Base-by-base conservation (phyloP, 2,888 invertebrate species). In the Cosmorhoe ocellata region DNA sequence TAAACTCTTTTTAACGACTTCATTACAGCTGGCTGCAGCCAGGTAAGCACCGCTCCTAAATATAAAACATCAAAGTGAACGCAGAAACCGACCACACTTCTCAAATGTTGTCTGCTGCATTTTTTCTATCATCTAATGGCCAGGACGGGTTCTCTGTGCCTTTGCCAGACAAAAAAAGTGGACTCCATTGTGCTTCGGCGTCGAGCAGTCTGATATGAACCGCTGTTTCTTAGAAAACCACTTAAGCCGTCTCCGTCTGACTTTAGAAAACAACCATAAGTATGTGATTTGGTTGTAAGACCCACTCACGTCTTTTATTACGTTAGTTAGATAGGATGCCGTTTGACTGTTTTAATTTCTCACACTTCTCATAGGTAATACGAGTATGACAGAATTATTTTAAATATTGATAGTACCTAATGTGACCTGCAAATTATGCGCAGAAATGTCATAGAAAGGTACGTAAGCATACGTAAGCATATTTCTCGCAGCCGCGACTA, bases 151-250 rank as follows among this genome's bases (percentile, higher is more conserved):
- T 74, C 69, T 73, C 71, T 69, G 73, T 71, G 74, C 76, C 74
- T 77, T 71, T 66, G 61, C 71, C 54, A 61, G 68, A 69, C 71
- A 77, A 86, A 74, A 78, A 86, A 86, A 74, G 71, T 66, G 65
- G 74, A 70, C 65, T 64, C 84, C 74, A 84, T 88, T 88, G 87
- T 88, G 73, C 66, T 72, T 63, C 67, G 81, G 88, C 89, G 89
- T 78, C 89, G 85, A 76, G 87, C 89, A 74, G 89, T 89, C 89
- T 89, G 87, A 76, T 67, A 57, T 74, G 69, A 61, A 64, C 75
- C 75, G 76, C 69, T 69, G 77, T 66, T 88, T 87, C 87, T 81
- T 54, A 82, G 87, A 86, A 85, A 72, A 68, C 69, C 55, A 66
- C 64, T 66, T 65, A 48, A 63, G 62, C 63, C 50, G 66, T 63